These are phyloP conservation scores for Mayetiola destructor DNA, from an alignment of 2,888 invertebrate species.

Conservation along the genomic window DNA sequence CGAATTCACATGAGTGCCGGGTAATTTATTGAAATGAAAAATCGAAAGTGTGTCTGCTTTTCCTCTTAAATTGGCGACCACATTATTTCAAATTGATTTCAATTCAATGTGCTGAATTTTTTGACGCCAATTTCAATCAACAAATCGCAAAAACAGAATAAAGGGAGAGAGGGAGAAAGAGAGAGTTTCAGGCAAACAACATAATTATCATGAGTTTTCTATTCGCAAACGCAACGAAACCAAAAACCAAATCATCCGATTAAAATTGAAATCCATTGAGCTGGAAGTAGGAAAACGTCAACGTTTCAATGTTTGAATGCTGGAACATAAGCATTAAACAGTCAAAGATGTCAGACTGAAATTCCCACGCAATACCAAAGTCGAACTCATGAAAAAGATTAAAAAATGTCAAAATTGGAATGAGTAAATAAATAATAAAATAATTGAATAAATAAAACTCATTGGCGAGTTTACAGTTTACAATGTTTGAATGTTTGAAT, in stretches of 20 bases:
- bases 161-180: too few relatives aligned
- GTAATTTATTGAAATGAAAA: conserved; percentile 8
- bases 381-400: too few relatives aligned
- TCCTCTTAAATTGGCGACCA: not conserved
- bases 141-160: too few relatives aligned
- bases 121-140: conserved; percentile 3
- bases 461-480: too few relatives aligned
- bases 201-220: conserved; percentile 3
- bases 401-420: too few relatives aligned
- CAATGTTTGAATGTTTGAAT: not conserved
- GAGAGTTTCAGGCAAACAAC: not conserved
- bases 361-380: conserved; percentile 10
- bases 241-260: not conserved
- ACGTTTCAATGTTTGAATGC: not conserved
- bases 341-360: too few relatives aligned
- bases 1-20: not conserved
- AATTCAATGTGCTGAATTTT: not conserved
- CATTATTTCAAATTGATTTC: too few relatives aligned
- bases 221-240: not conserved
- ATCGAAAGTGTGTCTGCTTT: not conserved
- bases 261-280: not conserved
- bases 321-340: not conserved
- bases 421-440: too few relatives aligned
- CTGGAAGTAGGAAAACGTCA: too few relatives aligned
- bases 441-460: too few relatives aligned